Evolutionary conservation across 2,888 invertebrate species (phyloP), one percentile per base, ranked within the genome.

Genomic region (Timandra comae): DNA sequence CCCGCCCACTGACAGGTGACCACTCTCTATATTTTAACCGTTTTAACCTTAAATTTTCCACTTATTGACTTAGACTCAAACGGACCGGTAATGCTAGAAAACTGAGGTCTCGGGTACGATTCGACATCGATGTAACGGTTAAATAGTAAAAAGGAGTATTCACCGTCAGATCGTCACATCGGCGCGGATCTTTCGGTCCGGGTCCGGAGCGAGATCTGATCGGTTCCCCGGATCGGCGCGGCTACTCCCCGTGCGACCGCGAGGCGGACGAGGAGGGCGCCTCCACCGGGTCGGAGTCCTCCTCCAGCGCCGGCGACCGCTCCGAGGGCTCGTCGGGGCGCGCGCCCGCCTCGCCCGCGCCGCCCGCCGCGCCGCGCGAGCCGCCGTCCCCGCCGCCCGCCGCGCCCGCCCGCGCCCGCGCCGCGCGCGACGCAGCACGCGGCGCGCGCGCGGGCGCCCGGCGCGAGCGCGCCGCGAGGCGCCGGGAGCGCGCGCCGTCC

Each of bases 281-380:
- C n/a, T 67, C 67, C 23, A 59, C 55, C 31, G 62, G 52, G 21
- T 63, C 68, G 29, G 64, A 56, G 5, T 55, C 55, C 19, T 55
- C 53, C 4, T 57, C 65, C 41, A 52, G 56, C n/a, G 52, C 51
- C 6, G 56, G 66, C 6, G 51, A 58, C 6, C 54, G 61, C 21
- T 41, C 46, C 21, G 59, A 59, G 27, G 55, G 2, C 40, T 34
- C 7, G 52, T 43, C 30, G 11, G n/a, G 33, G 22, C 23, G 33
- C 23, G 12, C 31, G 10, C 46, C 46, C 12, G 30, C 43, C n/a
- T n/a, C 7, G 37, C 42, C 27, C 38, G 42, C 20, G 28, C 26
- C 38, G 32, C 22, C 46, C 49, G 27, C 30, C 30, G 30, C 42
- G 9, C 12, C 29, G 1, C 30, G 29, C 36, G 12, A 44, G 43